phyloP scores from a whole-genome alignment of 2,113 vertebrate species.

The Oreotrochilus melanogaster region DNA sequence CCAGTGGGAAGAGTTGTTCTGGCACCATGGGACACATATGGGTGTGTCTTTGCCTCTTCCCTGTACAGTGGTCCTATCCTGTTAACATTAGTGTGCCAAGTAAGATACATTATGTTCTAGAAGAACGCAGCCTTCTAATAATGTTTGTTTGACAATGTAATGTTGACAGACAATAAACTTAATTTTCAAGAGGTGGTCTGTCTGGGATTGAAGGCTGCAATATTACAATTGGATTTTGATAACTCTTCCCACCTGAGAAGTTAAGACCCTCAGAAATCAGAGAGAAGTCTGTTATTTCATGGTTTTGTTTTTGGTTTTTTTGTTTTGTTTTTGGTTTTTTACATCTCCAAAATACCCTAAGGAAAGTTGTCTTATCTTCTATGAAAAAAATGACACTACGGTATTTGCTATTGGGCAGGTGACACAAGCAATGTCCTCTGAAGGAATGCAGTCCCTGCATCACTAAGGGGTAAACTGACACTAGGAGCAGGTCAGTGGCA shows the following conservation, averaged over 20 bases:
- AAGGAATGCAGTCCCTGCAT: not conserved
- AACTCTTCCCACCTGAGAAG: not conserved
- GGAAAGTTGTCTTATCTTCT: not conserved
- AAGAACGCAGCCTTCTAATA: not conserved
- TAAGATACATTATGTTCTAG: constrained; percentile 26
- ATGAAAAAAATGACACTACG: not conserved
- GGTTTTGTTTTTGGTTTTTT: no score
- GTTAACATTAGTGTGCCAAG: constrained; percentile 25
- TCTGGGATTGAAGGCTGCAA: not conserved
- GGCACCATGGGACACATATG: not conserved
- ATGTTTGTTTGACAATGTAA: not conserved
- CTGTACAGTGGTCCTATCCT: constrained; percentile 22
- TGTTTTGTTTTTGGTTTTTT: no score
- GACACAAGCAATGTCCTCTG: not conserved
- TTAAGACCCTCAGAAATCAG: not conserved
- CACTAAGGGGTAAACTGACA: not conserved
- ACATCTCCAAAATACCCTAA: not conserved
- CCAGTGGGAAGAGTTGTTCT: not conserved
- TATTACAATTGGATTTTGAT: not conserved
- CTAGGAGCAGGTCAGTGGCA: not conserved
- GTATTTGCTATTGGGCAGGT: not conserved
- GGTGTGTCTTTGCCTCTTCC: constrained; percentile 30
- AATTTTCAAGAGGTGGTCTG: not conserved
- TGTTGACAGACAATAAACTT: not conserved
- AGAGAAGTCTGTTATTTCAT: not conserved